Conservation (phyloP, 1,140 invertebrate species). For the Eupeodes corollae region DNA sequence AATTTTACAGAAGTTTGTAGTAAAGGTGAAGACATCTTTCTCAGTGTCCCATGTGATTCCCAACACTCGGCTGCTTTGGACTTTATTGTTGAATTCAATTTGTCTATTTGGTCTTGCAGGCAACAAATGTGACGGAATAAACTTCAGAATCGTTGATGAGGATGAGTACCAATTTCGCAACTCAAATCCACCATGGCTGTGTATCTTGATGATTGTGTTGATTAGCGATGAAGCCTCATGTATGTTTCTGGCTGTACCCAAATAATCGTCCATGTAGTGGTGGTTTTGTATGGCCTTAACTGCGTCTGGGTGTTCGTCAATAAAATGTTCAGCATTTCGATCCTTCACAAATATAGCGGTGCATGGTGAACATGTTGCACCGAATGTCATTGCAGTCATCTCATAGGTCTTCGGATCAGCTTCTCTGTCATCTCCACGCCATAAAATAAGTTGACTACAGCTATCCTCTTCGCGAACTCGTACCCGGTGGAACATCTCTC, state of each 20-base stretch:
- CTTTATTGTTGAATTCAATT: too few species aligned
- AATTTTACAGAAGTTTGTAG: too few species aligned
- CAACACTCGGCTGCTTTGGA: too few species aligned
- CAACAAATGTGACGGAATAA: too few species aligned
- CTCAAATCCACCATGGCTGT: constrained; percentile 9
- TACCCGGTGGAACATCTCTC: constrained; percentile 32
- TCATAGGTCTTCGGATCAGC: constrained; percentile 9
- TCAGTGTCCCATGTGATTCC: too few species aligned
- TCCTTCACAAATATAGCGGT: constrained; percentile 17
- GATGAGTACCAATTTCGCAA: constrained; percentile 24
- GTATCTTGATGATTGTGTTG: constrained; percentile 11
- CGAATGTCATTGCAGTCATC: constrained; percentile 27
- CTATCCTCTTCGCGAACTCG: constrained; percentile 17
- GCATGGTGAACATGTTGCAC: constrained; percentile 18
- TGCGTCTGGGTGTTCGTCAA: constrained; percentile 10
- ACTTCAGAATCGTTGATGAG: neutral
- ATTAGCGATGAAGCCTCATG: constrained; percentile 9
- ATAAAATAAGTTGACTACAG: constrained; percentile 20
- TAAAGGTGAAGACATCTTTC: too few species aligned
- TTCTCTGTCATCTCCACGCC: constrained; percentile 13
- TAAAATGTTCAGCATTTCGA: constrained; percentile 13
- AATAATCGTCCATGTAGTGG: constrained; percentile 38
- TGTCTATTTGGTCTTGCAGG: too few species aligned
- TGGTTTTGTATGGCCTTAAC: constrained; percentile 17
- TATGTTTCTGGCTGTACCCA: constrained; percentile 21